A percentile compares a stretch with the other conserved stretches of the same genome.
Evolutionary conservation across 30 jellyfish, hydroid and myxozoan species (phyloP).

Genomic region (Aurelia aurita): DNA sequence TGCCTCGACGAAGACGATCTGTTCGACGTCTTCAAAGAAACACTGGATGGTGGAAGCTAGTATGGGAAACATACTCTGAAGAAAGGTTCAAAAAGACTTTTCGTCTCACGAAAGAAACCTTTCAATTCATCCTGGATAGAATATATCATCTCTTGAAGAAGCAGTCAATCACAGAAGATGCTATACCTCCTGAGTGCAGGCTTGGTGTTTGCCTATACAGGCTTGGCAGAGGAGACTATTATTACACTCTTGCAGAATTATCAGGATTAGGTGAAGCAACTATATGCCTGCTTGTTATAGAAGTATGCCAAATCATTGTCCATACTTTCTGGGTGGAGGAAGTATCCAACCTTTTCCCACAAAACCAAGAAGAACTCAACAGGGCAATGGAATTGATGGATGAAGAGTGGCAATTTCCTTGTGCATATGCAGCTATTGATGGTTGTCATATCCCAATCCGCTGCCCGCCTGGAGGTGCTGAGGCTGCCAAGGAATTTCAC

Average conservation of each 20-base stretch:
- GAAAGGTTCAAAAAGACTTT: constrained; percentile 34
- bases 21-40: constrained; percentile 56
- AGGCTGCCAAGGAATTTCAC: too few relatives aligned
- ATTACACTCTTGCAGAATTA: constrained; percentile 36
- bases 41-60: constrained; percentile 62
- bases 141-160: constrained; percentile 32
- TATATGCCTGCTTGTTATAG: constrained; percentile 20
- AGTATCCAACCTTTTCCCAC: constrained; percentile 24
- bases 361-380: neutral
- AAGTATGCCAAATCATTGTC: constrained; percentile 34
- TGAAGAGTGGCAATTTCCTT: constrained; percentile 28
- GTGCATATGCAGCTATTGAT: too few relatives aligned
- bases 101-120: constrained; percentile 43
- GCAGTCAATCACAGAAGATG: constrained; percentile 49
- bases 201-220: constrained; percentile 62
- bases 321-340: constrained; percentile 19
- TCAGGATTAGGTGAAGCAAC: constrained; percentile 60
- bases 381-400: constrained; percentile 22
- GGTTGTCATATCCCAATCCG: too few relatives aligned
- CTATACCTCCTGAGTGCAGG: constrained; percentile 64
- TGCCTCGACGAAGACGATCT: too few relatives aligned
- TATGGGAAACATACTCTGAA: constrained; percentile 55
- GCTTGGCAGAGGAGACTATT: constrained; percentile 38
- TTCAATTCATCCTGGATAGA: constrained; percentile 36
- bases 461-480: too few relatives aligned